Conservation (phyloP, 2,797 vertebrate species). For the Tragopan temminckii region DNA sequence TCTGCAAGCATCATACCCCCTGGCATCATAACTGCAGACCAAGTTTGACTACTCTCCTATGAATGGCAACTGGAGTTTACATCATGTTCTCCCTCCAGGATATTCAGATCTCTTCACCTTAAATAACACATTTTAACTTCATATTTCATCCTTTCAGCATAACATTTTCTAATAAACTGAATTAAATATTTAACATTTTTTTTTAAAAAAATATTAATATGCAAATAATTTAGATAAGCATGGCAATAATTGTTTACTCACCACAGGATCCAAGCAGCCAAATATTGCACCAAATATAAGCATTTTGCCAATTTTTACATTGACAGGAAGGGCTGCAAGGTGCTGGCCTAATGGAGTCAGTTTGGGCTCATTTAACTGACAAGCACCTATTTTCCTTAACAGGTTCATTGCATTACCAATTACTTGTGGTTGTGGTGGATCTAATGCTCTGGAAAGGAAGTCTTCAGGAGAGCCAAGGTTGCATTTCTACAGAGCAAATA, state of each 20-base stretch:
- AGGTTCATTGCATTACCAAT: conserved; percentile 94
- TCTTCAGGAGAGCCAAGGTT: conserved; percentile 94
- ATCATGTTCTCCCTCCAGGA: not conserved
- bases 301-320: conserved; percentile 99
- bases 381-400: conserved; percentile 93
- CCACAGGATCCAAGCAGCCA: conserved; percentile 94
- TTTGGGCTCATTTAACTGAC: conserved; percentile 84
- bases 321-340: conserved; percentile 94
- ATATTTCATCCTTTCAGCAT: not conserved
- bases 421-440: conserved; percentile 93
- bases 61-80: rapidly evolving
- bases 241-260: conserved; percentile 74
- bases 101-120: not conserved
- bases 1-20: not conserved
- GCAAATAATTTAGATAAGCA: not conserved
- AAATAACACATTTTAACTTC: not conserved
- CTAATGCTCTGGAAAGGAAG: conserved; percentile 92
- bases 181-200: not conserved
- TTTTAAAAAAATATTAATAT: not conserved
- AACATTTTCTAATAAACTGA: not conserved
- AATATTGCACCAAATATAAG: conserved; percentile 97
- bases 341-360: conserved; percentile 96
- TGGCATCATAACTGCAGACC: not conserved
- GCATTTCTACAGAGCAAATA: conserved; percentile 88
- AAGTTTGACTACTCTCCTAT: not conserved